A percentile compares a stretch with the other conserved stretches of the same genome.
Evolutionary conservation across 2,797 vertebrate genomes (phyloP).

Genomic region (Valencia hispanica): DNA sequence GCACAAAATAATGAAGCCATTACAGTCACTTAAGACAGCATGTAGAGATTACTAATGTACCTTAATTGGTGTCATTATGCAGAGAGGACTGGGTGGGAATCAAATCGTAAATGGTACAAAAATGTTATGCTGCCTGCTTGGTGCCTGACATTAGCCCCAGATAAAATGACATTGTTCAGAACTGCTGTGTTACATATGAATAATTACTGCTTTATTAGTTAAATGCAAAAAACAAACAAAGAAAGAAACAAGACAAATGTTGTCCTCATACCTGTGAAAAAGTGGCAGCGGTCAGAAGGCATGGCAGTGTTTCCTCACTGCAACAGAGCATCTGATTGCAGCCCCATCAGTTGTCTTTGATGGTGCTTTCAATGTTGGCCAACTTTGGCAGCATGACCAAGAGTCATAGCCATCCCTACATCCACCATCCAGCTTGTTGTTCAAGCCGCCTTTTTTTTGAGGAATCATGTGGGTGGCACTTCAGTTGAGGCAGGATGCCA

Average conservation of each 20-base stretch:
- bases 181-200: neutral
- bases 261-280: neutral
- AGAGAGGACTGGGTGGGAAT: conserved; percentile 38
- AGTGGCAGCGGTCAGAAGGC: conserved; percentile 14
- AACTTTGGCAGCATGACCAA: conserved; percentile 44
- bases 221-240: neutral
- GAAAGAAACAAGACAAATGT: too few relatives aligned
- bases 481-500: conserved; percentile 34
- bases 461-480: conserved; percentile 40
- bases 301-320: conserved; percentile 18
- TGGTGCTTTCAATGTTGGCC: conserved; percentile 38
- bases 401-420: conserved; percentile 62
- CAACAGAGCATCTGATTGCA: conserved; percentile 53
- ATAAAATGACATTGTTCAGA: conserved; percentile 3
- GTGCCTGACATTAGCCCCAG: conserved; percentile 3
- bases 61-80: conserved; percentile 58
- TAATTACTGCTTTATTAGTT: neutral
- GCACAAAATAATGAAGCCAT: conserved; percentile 46
- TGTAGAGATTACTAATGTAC: conserved; percentile 45
- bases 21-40: conserved; percentile 54
- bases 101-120: conserved; percentile 25
- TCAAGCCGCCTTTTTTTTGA: conserved; percentile 17
- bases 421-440: conserved; percentile 43
- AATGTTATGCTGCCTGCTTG: conserved; percentile 10
- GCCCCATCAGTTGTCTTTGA: conserved; percentile 38